phyloP scores from a whole-genome alignment of 2,888 invertebrate species.

The Noctua fimbriata region DNA sequence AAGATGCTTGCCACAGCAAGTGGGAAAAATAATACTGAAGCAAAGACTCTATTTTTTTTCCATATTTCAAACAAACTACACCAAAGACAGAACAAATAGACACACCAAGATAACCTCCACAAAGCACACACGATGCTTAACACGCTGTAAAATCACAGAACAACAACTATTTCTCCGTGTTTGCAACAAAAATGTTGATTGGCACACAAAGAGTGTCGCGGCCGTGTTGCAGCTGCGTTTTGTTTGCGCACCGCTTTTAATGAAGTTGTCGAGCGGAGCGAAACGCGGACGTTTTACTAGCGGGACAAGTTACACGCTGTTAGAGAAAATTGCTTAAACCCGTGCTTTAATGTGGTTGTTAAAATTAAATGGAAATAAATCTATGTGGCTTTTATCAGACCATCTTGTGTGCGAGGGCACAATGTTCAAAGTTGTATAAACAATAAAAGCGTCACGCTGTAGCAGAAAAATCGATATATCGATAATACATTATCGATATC shows the following conservation, averaged over 20 bases:
- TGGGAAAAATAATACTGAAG: background rate
- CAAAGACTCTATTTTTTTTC: background rate
- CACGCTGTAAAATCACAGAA: slow-evolving; percentile 50
- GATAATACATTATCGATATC: background rate
- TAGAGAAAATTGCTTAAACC: slow-evolving; percentile 5
- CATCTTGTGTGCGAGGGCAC: background rate
- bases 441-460: background rate
- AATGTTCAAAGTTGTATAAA: background rate
- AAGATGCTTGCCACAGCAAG: background rate
- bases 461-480: background rate
- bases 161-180: slow-evolving; percentile 57
- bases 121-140: slow-evolving; percentile 42
- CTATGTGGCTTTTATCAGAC: background rate
- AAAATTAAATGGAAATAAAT: background rate
- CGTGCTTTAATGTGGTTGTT: background rate
- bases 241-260: slow-evolving; percentile 79
- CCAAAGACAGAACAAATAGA: slow-evolving; percentile 14
- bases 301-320: slow-evolving; percentile 51
- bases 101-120: slow-evolving; percentile 32
- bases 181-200: slow-evolving; percentile 78
- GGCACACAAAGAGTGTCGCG: slow-evolving; percentile 78
- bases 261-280: slow-evolving; percentile 79
- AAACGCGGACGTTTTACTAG: slow-evolving; percentile 56
- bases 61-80: background rate
- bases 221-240: slow-evolving; percentile 68